Percentiles rank a stretch among this genome's conserved stretches.
Conservation (phyloP, 1,140 invertebrate genomes). For the Leucophenga varia region DNA sequence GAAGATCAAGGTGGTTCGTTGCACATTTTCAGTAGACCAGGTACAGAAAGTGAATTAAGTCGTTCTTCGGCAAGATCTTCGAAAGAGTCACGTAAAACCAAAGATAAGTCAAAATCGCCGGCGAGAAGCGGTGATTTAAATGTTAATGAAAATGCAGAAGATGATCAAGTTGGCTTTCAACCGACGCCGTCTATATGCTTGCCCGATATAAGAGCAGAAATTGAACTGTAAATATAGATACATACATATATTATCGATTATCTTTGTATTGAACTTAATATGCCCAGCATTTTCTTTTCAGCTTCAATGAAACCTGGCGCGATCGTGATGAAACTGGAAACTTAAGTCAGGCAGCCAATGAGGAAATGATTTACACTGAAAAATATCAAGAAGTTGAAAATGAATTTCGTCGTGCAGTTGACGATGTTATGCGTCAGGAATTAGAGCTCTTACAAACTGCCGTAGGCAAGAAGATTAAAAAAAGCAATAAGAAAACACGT, state of each 20-base stretch:
- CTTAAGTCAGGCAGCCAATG: slow-evolving; percentile 70
- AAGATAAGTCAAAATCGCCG: slow-evolving; percentile 64
- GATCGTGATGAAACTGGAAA: slow-evolving; percentile 70
- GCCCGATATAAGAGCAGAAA: slow-evolving; percentile 61
- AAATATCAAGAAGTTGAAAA: slow-evolving; percentile 81
- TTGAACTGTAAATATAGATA: slow-evolving; percentile 60
- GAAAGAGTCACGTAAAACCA: slow-evolving; percentile 74
- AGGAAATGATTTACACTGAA: slow-evolving; percentile 78
- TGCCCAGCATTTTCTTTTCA: too few relatives aligned
- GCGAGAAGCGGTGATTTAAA: slow-evolving; percentile 59
- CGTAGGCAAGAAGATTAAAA: slow-evolving; percentile 76
- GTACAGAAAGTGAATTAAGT: slow-evolving; percentile 73
- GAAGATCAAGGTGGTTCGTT: slow-evolving; percentile 85
- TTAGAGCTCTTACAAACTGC: slow-evolving; percentile 75
- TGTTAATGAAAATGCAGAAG: slow-evolving; percentile 63
- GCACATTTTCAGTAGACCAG: slow-evolving; percentile 76
- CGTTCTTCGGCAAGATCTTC: slow-evolving; percentile 75
- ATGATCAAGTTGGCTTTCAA: slow-evolving; percentile 61
- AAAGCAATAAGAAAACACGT: slow-evolving; percentile 75
- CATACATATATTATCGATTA: background rate
- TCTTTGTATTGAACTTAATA: too few relatives aligned
- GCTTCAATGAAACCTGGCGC: slow-evolving; percentile 78
- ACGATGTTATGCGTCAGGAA: slow-evolving; percentile 83
- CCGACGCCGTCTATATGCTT: slow-evolving; percentile 62
- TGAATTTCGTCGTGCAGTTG: slow-evolving; percentile 80